Percentiles rank a stretch among this genome's conserved stretches.
phyloP scores from a whole-genome alignment of 2,113 vertebrate species.

The Chamaea fasciata region DNA sequence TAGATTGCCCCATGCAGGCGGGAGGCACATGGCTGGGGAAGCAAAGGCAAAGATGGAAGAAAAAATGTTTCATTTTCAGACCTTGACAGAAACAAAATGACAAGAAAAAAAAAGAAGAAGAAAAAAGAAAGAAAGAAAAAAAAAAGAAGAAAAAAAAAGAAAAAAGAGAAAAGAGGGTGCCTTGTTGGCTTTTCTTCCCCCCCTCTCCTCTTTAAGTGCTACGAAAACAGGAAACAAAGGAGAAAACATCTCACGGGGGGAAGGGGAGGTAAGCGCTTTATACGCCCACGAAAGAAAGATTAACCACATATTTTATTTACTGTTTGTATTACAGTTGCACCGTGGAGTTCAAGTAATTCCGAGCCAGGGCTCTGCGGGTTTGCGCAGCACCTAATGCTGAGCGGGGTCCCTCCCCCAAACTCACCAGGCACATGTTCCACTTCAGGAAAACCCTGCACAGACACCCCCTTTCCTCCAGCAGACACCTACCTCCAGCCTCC shows the following conservation, averaged over 20 bases:
- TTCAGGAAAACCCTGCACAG: background rate
- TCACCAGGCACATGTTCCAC: accelerated
- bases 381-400: background rate
- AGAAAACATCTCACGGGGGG: constrained; percentile 59
- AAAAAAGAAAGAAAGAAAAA: background rate
- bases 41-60: constrained; percentile 4
- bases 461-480: background rate
- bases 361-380: background rate
- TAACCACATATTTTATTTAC: constrained; percentile 63
- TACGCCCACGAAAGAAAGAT: constrained; percentile 56
- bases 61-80: background rate
- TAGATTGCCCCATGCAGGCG: background rate
- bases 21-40: background rate
- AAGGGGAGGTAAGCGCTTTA: constrained; percentile 45
- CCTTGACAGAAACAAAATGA: background rate
- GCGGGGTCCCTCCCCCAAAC: background rate
- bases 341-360: background rate
- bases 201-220: background rate
- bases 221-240: constrained; percentile 68
- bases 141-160: too few relatives aligned
- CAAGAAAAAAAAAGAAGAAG: background rate
- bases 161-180: background rate
- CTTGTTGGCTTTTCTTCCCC: background rate
- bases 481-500: background rate
- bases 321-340: constrained; percentile 25